A percentile compares a stretch with the other conserved stretches of the same genome.
phyloP scores from a whole-genome alignment of 2,113 vertebrate genomes.

The Cyanoderma ruficeps region DNA sequence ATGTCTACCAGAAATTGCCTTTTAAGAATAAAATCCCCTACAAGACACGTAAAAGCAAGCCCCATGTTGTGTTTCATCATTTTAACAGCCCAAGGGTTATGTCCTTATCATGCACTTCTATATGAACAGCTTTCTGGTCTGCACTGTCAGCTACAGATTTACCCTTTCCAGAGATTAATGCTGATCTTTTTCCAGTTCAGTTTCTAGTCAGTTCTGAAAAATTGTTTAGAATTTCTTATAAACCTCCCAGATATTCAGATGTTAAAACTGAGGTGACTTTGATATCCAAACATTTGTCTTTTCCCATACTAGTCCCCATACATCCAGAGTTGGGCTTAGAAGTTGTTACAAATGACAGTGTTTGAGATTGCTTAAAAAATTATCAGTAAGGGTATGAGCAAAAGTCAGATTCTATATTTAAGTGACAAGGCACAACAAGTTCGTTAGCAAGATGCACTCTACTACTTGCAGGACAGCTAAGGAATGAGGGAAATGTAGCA shows the following conservation, averaged over 20 bases:
- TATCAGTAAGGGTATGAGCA: fast-evolving
- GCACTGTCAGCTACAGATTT: not conserved
- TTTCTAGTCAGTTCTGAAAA: not conserved
- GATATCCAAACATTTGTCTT: not conserved
- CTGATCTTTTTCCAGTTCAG: not conserved
- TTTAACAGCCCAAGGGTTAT: not conserved
- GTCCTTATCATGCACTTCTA: not conserved
- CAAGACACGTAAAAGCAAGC: not conserved
- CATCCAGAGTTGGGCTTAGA: not conserved
- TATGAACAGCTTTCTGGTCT: not conserved
- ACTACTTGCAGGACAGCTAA: not conserved
- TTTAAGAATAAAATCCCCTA: not conserved
- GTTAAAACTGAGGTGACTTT: not conserved
- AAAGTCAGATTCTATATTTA: not conserved
- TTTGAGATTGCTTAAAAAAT: not conserved
- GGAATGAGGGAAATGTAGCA: not conserved
- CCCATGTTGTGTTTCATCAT: not conserved
- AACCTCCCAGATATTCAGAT: not conserved
- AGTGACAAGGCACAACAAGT: fast-evolving
- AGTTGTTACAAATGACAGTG: not conserved
- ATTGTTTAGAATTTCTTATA: not conserved
- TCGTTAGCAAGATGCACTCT: not conserved
- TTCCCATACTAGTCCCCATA: not conserved
- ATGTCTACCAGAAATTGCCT: not conserved
- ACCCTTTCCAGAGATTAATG: not conserved